phyloP scores from a whole-genome alignment of 2,888 invertebrate species.

The Tetragnatha montana region DNA sequence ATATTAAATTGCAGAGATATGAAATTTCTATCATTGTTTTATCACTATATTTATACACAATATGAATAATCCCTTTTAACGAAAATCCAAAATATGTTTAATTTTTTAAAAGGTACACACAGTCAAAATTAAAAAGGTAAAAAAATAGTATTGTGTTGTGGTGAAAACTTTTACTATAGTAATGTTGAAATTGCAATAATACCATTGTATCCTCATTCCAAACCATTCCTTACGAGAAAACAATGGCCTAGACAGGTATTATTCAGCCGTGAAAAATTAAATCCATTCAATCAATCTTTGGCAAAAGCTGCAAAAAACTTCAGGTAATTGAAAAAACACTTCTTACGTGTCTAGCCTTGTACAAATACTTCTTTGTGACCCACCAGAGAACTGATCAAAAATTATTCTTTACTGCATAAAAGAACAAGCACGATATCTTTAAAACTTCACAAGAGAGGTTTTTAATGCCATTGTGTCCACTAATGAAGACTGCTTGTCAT shows the following conservation, averaged over 20 bases:
- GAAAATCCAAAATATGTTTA: no score
- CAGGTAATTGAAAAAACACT: not conserved
- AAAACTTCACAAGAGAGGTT: not conserved
- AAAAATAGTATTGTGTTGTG: no score
- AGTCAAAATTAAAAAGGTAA: no score
- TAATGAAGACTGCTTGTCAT: constrained; percentile 17
- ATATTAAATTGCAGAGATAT: no score
- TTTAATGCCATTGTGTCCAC: constrained; percentile 18
- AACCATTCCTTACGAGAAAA: constrained; percentile 16
- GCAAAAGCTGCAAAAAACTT: constrained; percentile 6
- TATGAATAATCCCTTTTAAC: no score
- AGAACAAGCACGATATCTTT: not conserved
- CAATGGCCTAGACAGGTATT: constrained; percentile 13
- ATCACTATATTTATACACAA: no score
- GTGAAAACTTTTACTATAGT: not conserved
- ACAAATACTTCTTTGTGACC: not conserved
- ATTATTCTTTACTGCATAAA: not conserved
- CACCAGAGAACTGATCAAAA: not conserved
- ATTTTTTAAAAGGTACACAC: no score
- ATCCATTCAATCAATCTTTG: constrained; percentile 34
- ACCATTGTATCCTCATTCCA: constrained; percentile 41
- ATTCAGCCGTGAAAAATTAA: constrained; percentile 32
- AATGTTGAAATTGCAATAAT: not conserved
- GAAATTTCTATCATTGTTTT: no score
- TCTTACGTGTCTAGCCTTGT: not conserved